phyloP scores from a whole-genome alignment of 2,113 vertebrate species.

The Pomatostomus ruficeps region DNA sequence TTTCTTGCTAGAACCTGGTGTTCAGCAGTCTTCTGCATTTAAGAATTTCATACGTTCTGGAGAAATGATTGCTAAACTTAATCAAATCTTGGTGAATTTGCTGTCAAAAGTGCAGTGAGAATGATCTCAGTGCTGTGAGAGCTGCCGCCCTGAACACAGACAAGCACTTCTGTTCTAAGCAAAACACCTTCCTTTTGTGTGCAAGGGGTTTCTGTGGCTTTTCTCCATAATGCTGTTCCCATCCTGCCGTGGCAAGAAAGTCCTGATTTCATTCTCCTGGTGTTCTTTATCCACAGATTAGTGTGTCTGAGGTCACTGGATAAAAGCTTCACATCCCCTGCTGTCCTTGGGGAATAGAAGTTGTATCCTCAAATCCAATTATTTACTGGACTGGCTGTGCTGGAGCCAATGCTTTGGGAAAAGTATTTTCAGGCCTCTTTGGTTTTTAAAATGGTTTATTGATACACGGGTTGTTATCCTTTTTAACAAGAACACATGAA shows the following conservation, averaged over 20 bases:
- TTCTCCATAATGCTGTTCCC: not conserved
- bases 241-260: not conserved
- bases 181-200: not conserved
- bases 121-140: not conserved
- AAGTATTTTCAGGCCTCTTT: not conserved
- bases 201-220: not conserved
- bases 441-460: not conserved
- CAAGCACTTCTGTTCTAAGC: not conserved
- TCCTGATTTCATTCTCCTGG: not conserved
- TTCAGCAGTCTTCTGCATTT: not conserved
- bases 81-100: not conserved
- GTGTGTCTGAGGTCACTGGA: not conserved
- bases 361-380: not conserved
- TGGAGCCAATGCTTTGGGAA: not conserved
- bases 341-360: not conserved
- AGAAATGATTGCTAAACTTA: not conserved
- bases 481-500: not conserved
- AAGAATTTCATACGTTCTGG: not conserved
- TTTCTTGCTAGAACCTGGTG: not conserved
- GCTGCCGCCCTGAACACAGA: not conserved
- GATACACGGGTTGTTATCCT: not conserved
- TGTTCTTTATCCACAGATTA: not conserved
- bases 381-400: not conserved
- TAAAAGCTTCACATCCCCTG: not conserved
- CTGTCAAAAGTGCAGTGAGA: not conserved